Percentiles rank a stretch among this genome's conserved stretches.
Conservation (phyloP, 2,797 vertebrate species). For the Choloepus didactylus region DNA sequence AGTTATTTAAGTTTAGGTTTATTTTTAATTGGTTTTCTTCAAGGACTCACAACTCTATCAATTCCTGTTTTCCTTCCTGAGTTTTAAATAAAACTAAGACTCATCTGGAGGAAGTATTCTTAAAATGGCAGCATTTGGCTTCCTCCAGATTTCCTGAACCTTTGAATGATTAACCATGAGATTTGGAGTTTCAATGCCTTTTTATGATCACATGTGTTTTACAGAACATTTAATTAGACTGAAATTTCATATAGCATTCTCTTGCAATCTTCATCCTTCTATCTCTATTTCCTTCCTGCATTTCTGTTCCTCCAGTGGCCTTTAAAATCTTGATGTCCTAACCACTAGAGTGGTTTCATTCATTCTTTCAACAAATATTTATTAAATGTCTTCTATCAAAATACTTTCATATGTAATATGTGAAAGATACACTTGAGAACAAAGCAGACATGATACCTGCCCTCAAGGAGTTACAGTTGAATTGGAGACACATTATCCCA, state of each 20-base stretch:
- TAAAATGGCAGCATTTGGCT: slow-evolving; percentile 80
- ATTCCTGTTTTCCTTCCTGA: slow-evolving; percentile 77
- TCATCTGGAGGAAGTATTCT: slow-evolving; percentile 65
- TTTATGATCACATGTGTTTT: neutral
- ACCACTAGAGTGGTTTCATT: neutral
- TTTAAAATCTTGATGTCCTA: neutral
- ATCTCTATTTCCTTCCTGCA: neutral
- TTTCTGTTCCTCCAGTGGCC: neutral
- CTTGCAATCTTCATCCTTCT: neutral
- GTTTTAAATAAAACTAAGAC: slow-evolving; percentile 70
- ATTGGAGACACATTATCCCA: neutral
- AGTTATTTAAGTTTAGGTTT: neutral
- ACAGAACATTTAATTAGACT: slow-evolving; percentile 1
- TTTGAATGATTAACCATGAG: slow-evolving; percentile 29
- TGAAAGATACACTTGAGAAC: neutral
- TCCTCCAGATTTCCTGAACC: neutral
- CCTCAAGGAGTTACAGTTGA: neutral
- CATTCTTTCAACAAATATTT: neutral
- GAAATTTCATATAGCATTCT: neutral
- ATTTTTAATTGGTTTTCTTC: neutral
- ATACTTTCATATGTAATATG: neutral
- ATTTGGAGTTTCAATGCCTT: neutral
- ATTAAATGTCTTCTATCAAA: neutral
- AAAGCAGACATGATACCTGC: neutral
- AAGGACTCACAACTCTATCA: neutral